Conservation (phyloP, 1,140 invertebrate species). For the Cyclina sinensis region DNA sequence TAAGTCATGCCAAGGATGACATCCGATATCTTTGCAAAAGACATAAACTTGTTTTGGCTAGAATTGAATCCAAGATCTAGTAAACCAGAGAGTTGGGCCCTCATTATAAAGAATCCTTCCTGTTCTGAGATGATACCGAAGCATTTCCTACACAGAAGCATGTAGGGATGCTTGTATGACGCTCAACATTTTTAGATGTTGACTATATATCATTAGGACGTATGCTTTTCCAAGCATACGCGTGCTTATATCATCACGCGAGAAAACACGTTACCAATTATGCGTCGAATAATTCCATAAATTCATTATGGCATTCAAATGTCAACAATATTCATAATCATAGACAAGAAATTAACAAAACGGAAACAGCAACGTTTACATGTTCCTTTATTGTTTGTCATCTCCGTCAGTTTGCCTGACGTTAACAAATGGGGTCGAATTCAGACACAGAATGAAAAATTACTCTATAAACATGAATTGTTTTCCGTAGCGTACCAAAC, state of each 20-base stretch:
- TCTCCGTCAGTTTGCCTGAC: not conserved
- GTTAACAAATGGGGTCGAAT: conserved; percentile 58
- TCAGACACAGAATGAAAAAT: conserved; percentile 54
- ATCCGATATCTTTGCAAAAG: too few relatives aligned
- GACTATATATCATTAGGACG: not conserved
- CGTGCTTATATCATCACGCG: not conserved
- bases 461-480: conserved; percentile 54
- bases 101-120: too few relatives aligned
- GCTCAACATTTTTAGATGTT: too few relatives aligned
- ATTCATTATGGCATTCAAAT: conserved; percentile 16
- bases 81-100: too few relatives aligned
- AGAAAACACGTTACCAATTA: conserved; percentile 16
- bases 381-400: conserved; percentile 50
- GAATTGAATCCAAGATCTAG: too few relatives aligned
- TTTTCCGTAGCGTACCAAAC: conserved; percentile 28
- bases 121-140: too few relatives aligned
- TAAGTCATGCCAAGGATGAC: too few relatives aligned
- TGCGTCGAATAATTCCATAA: conserved; percentile 28
- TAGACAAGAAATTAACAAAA: conserved; percentile 1
- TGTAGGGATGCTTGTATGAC: too few relatives aligned
- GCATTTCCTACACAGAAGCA: too few relatives aligned
- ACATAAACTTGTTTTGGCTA: too few relatives aligned
- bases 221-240: not conserved
- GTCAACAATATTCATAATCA: conserved; percentile 37
- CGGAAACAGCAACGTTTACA: conserved; percentile 4